Conservation (phyloP, 2,797 vertebrate species). For the Triplophysa bombifrons region DNA sequence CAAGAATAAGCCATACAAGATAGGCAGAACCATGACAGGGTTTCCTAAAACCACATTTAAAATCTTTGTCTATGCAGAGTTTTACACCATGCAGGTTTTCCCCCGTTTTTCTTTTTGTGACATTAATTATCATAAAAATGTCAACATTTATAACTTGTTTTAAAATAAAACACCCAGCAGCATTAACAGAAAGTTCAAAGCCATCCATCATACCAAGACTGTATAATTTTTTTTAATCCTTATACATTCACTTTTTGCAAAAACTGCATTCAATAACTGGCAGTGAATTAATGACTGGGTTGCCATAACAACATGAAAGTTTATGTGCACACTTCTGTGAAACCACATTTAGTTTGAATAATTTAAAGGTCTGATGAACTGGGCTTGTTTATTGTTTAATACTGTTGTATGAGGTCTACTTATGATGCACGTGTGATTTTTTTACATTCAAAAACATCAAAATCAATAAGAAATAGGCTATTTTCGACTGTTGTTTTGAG, state of each 20-base stretch:
- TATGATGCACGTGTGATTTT: no score
- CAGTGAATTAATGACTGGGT: neutral
- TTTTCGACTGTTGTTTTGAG: no score
- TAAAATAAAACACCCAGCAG: neutral
- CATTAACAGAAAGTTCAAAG: slow-evolving; percentile 3
- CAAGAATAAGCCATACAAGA: no score
- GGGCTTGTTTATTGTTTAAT: no score
- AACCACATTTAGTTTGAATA: neutral
- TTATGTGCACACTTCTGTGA: neutral
- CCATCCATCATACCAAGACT: neutral
- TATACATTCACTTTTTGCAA: neutral
- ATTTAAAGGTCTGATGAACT: neutral
- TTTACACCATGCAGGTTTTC: slow-evolving; percentile 14
- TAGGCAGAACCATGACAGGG: no score
- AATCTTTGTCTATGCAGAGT: slow-evolving; percentile 1
- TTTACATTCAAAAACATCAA: no score
- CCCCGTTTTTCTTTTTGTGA: slow-evolving; percentile 3
- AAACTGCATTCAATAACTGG: neutral
- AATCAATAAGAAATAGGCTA: no score
- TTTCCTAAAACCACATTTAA: neutral
- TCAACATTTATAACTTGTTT: neutral
- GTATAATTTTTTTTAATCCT: neutral
- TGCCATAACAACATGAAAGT: neutral
- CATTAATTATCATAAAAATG: slow-evolving; percentile 26
- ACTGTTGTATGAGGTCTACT: no score